phyloP scores from a whole-genome alignment of 2,797 vertebrate species.

The Rhadinocentrus ornatus region DNA sequence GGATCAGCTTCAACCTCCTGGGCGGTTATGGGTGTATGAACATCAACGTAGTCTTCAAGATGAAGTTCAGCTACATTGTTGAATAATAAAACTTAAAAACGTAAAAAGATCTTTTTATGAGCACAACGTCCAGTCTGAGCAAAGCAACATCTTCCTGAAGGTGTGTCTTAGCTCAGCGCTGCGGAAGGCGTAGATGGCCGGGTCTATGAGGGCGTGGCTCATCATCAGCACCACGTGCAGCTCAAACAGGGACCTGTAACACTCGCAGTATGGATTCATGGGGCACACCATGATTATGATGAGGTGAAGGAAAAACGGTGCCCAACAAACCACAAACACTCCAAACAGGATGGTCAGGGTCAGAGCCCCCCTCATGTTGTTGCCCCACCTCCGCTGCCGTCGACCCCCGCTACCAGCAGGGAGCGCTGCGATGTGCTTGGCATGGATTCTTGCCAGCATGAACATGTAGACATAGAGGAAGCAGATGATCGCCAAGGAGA shows the following conservation, averaged over 20 bases:
- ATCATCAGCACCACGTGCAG: conserved; percentile 91
- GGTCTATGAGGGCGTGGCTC: conserved; percentile 92
- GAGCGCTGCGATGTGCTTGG: conserved; percentile 85
- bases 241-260: conserved; percentile 93
- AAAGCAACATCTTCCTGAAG: conserved; percentile 89
- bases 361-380: conserved; percentile 88
- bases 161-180: conserved; percentile 89
- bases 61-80: background rate
- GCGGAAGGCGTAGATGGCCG: conserved; percentile 95
- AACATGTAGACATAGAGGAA: conserved; percentile 96
- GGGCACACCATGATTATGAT: conserved; percentile 90
- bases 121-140: conserved; percentile 47
- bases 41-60: background rate
- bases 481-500: conserved; percentile 88
- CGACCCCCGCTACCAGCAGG: conserved; percentile 59
- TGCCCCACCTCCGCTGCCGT: conserved; percentile 51
- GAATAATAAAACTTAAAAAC: too few relatives aligned
- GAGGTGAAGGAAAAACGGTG: conserved; percentile 92
- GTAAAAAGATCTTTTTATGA: background rate
- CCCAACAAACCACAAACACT: conserved; percentile 93
- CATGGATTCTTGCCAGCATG: conserved; percentile 89
- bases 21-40: too few relatives aligned
- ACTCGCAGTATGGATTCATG: conserved; percentile 92
- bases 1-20: too few relatives aligned
- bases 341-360: conserved; percentile 94